phyloP scores from a whole-genome alignment of 2,797 vertebrate genomes.

The Rhinoraja longicauda region DNA sequence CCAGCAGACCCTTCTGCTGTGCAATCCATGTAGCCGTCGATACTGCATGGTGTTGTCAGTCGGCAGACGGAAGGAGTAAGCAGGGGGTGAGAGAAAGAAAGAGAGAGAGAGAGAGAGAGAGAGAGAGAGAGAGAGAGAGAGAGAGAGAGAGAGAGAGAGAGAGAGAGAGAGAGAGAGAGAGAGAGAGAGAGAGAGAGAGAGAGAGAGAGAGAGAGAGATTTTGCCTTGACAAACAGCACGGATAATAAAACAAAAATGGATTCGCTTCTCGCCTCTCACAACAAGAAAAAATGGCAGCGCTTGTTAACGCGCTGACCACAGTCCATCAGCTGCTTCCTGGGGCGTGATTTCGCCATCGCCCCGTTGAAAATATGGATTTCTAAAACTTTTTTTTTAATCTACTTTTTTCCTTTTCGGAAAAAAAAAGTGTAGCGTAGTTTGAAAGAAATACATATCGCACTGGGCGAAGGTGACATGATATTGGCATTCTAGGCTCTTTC shows the following conservation, averaged over 20 bases:
- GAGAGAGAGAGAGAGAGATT: conserved; percentile 61
- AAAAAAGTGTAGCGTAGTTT: not conserved
- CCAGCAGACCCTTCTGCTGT: conserved; percentile 59
- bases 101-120: conserved; percentile 50
- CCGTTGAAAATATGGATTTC: conserved; percentile 3
- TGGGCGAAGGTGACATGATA: not conserved
- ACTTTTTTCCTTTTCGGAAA: not conserved
- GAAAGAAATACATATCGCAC: conserved; percentile 25
- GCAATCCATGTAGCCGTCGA: conserved; percentile 63
- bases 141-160: conserved; percentile 61
- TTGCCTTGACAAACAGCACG: conserved; percentile 47
- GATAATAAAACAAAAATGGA: conserved; percentile 27
- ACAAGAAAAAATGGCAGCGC: conserved; percentile 34
- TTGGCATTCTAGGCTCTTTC: not conserved
- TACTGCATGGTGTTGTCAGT: conserved; percentile 66
- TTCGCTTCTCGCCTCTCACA: not conserved
- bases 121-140: conserved; percentile 57
- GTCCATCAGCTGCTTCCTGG: not conserved
- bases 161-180: conserved; percentile 62
- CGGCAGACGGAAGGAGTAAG: conserved; percentile 62
- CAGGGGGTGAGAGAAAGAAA: not conserved
- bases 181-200: conserved; percentile 59
- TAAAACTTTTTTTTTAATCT: conserved; percentile 21
- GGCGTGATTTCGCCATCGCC: not conserved
- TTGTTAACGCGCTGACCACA: not conserved